Conservation (phyloP, 1,140 invertebrate species). For the Tetramorium simillimum region DNA sequence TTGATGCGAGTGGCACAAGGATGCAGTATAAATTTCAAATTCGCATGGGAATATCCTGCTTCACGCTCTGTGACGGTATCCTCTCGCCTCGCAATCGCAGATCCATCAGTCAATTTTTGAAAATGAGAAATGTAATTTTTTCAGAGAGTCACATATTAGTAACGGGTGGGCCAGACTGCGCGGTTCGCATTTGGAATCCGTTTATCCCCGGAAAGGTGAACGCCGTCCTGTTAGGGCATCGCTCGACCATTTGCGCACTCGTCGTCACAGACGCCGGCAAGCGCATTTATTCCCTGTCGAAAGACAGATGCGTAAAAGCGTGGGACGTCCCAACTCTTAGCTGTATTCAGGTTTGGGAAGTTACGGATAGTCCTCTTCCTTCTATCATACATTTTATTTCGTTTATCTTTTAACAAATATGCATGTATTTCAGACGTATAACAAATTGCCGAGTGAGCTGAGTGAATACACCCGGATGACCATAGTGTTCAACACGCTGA, state of each 20-base stretch:
- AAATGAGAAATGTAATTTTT: neutral
- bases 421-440: constrained; percentile 85
- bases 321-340: constrained; percentile 88
- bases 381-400: neutral
- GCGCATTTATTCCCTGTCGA: constrained; percentile 87
- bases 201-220: constrained; percentile 89
- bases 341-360: constrained; percentile 86
- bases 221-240: constrained; percentile 89
- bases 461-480: constrained; percentile 87
- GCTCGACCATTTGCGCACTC: constrained; percentile 88
- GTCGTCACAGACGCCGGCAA: constrained; percentile 86
- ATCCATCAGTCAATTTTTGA: neutral
- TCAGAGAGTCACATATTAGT: constrained; percentile 86
- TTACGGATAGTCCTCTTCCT: neutral
- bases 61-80: constrained; percentile 80
- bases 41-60: constrained; percentile 79
- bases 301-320: constrained; percentile 89
- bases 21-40: constrained; percentile 77
- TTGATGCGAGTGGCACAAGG: constrained; percentile 71
- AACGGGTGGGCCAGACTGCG: constrained; percentile 91
- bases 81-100: neutral
- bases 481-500: constrained; percentile 87
- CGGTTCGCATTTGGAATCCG: constrained; percentile 91
- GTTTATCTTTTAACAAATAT: neutral
- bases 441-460: constrained; percentile 86